These are phyloP conservation scores for Acanthopagrus latus DNA, from an alignment of 2,797 vertebrate genomes.

Conservation along the genomic window DNA sequence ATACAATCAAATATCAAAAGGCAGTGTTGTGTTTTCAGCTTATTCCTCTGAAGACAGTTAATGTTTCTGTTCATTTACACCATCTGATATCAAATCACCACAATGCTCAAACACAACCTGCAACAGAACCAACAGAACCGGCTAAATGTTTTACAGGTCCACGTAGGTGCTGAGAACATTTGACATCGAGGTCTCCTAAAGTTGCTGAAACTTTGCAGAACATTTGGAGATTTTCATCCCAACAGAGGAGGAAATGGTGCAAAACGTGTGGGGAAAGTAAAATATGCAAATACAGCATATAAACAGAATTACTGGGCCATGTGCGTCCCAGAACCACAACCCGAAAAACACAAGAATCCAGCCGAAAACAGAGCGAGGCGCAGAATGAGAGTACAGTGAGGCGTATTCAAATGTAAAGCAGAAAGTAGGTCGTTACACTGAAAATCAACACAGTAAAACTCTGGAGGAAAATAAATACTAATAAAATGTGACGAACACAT, in stretches of 20 bases:
- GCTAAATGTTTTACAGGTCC: too few species aligned
- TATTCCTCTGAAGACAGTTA: too few species aligned
- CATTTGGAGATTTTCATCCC: too few species aligned
- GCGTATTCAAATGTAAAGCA: not conserved
- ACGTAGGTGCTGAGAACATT: too few species aligned
- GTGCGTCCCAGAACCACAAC: slow-evolving; percentile 16
- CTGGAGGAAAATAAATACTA: not conserved
- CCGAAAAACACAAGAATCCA: not conserved
- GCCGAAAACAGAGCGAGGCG: not conserved
- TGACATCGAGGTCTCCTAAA: not conserved
- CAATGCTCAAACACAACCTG: not conserved
- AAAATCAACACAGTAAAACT: not conserved
- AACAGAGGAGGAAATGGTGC: not conserved
- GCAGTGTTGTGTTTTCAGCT: not conserved
- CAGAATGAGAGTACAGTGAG: not conserved
- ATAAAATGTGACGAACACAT: too few species aligned
- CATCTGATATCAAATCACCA: too few species aligned
- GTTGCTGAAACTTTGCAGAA: not conserved
- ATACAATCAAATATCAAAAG: too few species aligned
- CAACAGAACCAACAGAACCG: too few species aligned
- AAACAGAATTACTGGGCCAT: slow-evolving; percentile 17
- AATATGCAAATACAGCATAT: not conserved
- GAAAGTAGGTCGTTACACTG: slow-evolving; percentile 11
- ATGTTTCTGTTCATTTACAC: too few species aligned
- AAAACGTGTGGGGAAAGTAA: not conserved